Evolutionary conservation across 2,888 invertebrate species (phyloP), one percentile per base, ranked within the genome.

Genomic region (Antheraea yamamai): DNA sequence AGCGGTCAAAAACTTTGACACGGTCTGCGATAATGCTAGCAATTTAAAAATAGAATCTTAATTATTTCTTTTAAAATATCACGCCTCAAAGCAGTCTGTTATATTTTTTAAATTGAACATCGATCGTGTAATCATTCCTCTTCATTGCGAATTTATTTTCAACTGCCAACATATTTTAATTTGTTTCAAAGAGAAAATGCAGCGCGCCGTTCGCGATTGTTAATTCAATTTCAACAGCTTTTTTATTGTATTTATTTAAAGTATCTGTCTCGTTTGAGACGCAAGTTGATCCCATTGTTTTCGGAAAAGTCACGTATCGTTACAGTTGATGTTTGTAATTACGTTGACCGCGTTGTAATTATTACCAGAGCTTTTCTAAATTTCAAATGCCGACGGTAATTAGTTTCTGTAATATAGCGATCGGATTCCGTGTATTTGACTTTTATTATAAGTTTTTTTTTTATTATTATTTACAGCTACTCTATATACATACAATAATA

Each of bases 221-320:
- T 72, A 72, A 75, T 75, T 75, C 61, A 26, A 72, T 72, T 83
- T 80, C 80, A 81, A 79, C 80, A 76, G 82, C 81, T 85, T 87
- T n/a, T 88, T 88, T 88, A 87, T 84, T 85, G 78, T 89, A 85
- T 91, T 90, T 90, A 88, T 90, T 88, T 87, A 82, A 87, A 88
- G 87, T 87, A 85, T 81, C 77, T 79, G 82, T 90, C 88, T 89
- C 84, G 83, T 81, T 80, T 87, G 82, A 83, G 86, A 88, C 88
- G 83, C 81, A 76, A 76, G 77, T 51, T 91, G 88, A 95, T 88
- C 91, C 93, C 81, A 85, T 88, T 94, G 94, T 95, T 94, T 93
- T 93, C 87, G 84, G 79, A 86, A 89, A 93, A 93, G 93, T 93
- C 94, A 95, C 94, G 94, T 84, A 85, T 89, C 51, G 77, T 39